Conservation (phyloP, 1,140 invertebrate genomes). For the Leptestheria dahalacensis region DNA sequence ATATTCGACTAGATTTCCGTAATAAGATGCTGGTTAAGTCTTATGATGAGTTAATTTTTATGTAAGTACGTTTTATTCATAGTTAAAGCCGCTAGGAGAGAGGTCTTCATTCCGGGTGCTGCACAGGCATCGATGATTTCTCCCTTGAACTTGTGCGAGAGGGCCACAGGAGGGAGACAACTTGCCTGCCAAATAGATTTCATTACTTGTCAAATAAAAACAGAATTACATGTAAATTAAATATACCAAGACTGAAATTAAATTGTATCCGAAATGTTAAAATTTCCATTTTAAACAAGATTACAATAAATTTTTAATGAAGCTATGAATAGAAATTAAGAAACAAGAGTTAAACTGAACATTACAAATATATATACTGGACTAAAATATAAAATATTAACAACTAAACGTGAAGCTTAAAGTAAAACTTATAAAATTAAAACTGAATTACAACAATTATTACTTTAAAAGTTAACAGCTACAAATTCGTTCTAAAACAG, state of each 20-base stretch:
- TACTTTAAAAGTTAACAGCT: no score
- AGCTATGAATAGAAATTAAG: no score
- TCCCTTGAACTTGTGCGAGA: slow-evolving; percentile 48
- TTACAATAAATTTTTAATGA: no score
- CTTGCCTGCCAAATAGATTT: slow-evolving; percentile 51
- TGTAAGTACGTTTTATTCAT: slow-evolving; percentile 50
- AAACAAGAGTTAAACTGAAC: no score
- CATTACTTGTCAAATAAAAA: slow-evolving; percentile 11
- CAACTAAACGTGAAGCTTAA: no score
- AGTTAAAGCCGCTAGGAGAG: slow-evolving; percentile 67
- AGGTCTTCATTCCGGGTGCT: slow-evolving; percentile 91
- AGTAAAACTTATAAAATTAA: no score
- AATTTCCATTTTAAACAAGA: no score
- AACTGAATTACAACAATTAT: no score
- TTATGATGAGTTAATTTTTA: slow-evolving; percentile 2
- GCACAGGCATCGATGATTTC: slow-evolving; percentile 81
- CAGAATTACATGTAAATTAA: neutral
- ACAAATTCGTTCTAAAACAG: no score
- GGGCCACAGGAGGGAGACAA: slow-evolving; percentile 58
- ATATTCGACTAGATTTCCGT: slow-evolving; percentile 43
- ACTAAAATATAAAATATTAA: no score
- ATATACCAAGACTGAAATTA: slow-evolving; percentile 18
- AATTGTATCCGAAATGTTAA: no score
- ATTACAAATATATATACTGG: no score
- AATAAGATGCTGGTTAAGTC: neutral